phyloP scores from a whole-genome alignment of 2,797 vertebrate genomes.

The Cyclopterus lumpus region DNA sequence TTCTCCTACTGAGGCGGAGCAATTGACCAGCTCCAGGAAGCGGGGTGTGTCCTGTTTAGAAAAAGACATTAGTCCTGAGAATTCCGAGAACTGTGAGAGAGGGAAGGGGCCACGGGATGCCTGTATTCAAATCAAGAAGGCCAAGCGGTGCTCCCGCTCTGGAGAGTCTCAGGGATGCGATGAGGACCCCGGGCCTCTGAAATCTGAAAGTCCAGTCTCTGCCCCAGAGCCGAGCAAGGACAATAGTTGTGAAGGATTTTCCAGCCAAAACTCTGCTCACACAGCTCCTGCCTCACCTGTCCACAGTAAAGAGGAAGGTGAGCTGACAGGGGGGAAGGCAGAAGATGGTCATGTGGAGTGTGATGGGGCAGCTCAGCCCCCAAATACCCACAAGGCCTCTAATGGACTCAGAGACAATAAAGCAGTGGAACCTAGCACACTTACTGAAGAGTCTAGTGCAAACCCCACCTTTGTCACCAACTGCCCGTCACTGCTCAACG shows the following conservation, averaged over 20 bases:
- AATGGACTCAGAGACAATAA: constrained; percentile 91
- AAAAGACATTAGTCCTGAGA: constrained; percentile 88
- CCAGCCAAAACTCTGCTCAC: constrained; percentile 56
- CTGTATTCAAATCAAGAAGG: constrained; percentile 90
- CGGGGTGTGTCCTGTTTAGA: constrained; percentile 90
- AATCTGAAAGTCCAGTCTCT: constrained; percentile 85
- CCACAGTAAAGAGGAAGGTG: constrained; percentile 69
- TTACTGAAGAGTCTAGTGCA: constrained; percentile 85
- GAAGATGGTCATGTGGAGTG: constrained; percentile 59
- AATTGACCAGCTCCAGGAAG: constrained; percentile 91
- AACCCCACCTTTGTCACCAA: constrained; percentile 83
- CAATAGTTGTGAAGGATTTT: constrained; percentile 87
- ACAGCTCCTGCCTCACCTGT: constrained; percentile 51
- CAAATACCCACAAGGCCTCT: constrained; percentile 87
- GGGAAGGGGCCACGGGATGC: constrained; percentile 77
- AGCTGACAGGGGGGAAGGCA: constrained; percentile 72
- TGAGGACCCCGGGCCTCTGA: constrained; percentile 82
- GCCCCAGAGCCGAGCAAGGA: constrained; percentile 82
- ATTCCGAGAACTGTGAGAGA: constrained; percentile 89
- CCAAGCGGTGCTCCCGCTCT: constrained; percentile 91
- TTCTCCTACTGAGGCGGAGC: constrained; percentile 83
- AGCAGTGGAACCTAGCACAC: constrained; percentile 78
- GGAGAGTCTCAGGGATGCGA: constrained; percentile 89
- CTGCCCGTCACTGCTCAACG: constrained; percentile 85
- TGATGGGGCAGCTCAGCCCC: constrained; percentile 79